Conservation (phyloP, 2,888 invertebrate genomes). For the Sphaerophoria rueppellii region DNA sequence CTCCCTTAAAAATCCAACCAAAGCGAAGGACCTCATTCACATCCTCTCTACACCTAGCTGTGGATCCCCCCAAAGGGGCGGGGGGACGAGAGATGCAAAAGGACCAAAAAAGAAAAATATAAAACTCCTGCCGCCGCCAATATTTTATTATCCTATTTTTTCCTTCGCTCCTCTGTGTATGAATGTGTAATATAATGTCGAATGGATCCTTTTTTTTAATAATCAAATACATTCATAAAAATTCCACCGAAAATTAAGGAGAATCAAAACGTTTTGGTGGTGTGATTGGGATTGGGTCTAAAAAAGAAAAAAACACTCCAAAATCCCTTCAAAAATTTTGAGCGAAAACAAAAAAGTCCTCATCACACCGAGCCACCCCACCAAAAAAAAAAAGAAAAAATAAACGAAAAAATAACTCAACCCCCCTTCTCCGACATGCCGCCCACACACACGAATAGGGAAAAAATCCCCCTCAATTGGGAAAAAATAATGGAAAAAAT, state of each 20-base stretch:
- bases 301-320: conserved; percentile 41
- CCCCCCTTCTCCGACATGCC: conserved; percentile 11
- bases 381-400: not conserved
- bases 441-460: conserved; percentile 43
- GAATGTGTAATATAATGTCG: conserved; percentile 71
- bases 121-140: conserved; percentile 60
- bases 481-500: conserved; percentile 62
- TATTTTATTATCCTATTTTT: conserved; percentile 71
- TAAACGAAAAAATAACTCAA: conserved; percentile 3
- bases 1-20: conserved; percentile 56
- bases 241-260: conserved; percentile 70
- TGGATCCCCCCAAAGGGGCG: conserved; percentile 35
- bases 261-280: conserved; percentile 41
- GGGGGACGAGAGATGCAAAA: not conserved
- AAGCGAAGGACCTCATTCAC: conserved; percentile 7
- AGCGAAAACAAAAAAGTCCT: conserved; percentile 46
- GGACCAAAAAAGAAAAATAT: conserved; percentile 22
- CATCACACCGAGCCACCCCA: conserved; percentile 38
- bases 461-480: conserved; percentile 32
- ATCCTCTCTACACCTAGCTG: not conserved
- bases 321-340: conserved; percentile 49
- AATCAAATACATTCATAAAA: conserved; percentile 73
- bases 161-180: conserved; percentile 67
- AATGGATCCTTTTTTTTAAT: conserved; percentile 70
- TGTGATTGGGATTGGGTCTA: not conserved